Conservation (phyloP, 2,888 invertebrate genomes). For the Sturmia bella region DNA sequence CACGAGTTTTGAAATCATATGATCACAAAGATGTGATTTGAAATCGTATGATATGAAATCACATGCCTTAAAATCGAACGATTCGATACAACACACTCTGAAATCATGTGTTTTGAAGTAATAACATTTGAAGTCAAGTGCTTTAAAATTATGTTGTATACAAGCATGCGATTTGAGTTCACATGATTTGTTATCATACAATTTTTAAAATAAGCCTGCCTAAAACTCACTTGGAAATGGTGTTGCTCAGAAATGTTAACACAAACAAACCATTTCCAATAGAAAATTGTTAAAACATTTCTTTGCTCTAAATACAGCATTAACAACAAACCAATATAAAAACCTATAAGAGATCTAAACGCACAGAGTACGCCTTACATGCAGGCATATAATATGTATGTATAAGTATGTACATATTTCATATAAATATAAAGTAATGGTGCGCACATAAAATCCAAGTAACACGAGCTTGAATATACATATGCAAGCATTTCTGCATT, state of each 20-base stretch:
- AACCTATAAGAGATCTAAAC: neutral
- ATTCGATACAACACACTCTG: too few relatives aligned
- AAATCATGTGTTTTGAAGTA: too few relatives aligned
- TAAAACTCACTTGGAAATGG: constrained; percentile 15
- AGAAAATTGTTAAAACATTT: constrained; percentile 50
- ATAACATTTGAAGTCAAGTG: too few relatives aligned
- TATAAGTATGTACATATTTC: neutral
- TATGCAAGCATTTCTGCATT: constrained; percentile 20
- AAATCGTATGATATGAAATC: too few relatives aligned
- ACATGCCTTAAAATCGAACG: too few relatives aligned
- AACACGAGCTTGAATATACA: constrained; percentile 33
- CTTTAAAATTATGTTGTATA: too few relatives aligned
- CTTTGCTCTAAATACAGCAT: constrained; percentile 63
- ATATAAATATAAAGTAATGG: too few relatives aligned
- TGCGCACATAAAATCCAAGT: neutral
- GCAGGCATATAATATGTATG: neutral
- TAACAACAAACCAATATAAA: constrained; percentile 46
- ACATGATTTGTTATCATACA: too few relatives aligned
- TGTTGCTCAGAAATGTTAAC: constrained; percentile 12
- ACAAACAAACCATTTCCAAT: constrained; percentile 21
- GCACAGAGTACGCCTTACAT: neutral
- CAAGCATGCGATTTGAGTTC: too few relatives aligned
- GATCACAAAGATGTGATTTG: too few relatives aligned
- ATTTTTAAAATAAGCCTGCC: too few relatives aligned
- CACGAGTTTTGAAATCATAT: too few relatives aligned